Base-by-base conservation (phyloP, 30 jellyfish, hydroid and myxozoan genomes). In the Phacellophora camtschatica region DNA sequence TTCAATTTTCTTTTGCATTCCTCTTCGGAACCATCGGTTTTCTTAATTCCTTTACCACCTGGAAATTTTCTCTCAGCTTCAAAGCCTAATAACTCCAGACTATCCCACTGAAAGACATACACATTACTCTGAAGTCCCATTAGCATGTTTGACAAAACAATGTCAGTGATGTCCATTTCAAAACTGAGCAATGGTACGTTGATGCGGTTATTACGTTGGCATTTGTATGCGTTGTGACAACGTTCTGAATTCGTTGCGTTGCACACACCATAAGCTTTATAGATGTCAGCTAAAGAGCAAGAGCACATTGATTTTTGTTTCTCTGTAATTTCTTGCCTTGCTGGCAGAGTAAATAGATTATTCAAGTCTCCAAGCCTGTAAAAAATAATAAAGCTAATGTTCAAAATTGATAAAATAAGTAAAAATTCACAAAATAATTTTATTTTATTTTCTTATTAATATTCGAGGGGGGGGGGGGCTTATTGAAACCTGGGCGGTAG, bases 141-240 rank as follows among this genome's bases (percentile, higher is more conserved):
- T 41, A 80, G 71, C 91, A 80, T 80, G 37, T 80, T 80, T 66
- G 91, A 80, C 25, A 80, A 71, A 50, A 80, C 79, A 5, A 80
- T 80, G 41, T 80, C 91, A 1, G 94, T 82, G 23, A 82, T 82
- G 71, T 82, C 94, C 94, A 69, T 82, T 30, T 82, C 94, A 27
- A 82, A 82, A 61, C 86, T 82, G 46, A 82, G 71, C 79, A 82
- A 31, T 1, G 94, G 94, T 2, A 68, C 86, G 25, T 82, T 69
- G 82, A 68, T 46, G 8, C 86, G 72, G 79, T 82, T 86, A 66
- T 69, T 71, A 48, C 86, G 55, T 35, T 42, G 86, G 81, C 94
- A 82, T 33, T 46, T 43, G 65, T 80, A 80, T 8, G 91, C 91
- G 1, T 64, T 45, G 25, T 37, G 33, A 77, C 91, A 80, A 5